Evolutionary conservation across 2,888 invertebrate genomes (phyloP), one percentile per base, ranked within the genome.

Genomic region (Harpalus rufipes): DNA sequence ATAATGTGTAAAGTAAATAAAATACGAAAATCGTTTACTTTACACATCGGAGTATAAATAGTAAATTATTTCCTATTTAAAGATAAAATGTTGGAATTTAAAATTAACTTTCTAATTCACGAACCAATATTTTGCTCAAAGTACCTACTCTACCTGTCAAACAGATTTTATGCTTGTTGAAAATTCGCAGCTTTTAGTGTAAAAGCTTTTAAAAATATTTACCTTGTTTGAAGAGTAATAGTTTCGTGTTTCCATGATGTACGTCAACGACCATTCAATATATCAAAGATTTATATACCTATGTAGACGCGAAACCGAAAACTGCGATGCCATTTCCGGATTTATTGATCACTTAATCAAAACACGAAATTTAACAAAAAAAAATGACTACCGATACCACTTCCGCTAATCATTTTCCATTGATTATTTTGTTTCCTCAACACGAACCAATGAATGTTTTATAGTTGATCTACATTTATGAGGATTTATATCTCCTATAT

Each of bases 361-460:
- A 25, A 16, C 41, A 21, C 7, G 74, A 14, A 12, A 74, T 16
- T 25, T 74, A 32, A 10, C 12, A 32, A 25, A 25, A 74, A 74
- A 8, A 39, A 25, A 39, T 39, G 74, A 32, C 25, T 74, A 74
- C 32, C 16, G n/a, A 32, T 16, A 74, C n/a, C 21, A 32, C 5
- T 7, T 25, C 21, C 59, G 6, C 16, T 39, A 39, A 25, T 61
- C 21, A 56, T 63, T 14, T 32, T 81, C 25, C 21, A 80, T 80
- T 16, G 18, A 32, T 79, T 25, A 25, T 32, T 78, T 74, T 14
- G 10, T 51, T 41, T 78, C 21, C 78, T 41, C 44, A 78, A 14
- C 78, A 51, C 21, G 39, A 41, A 14, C 16, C 81, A 44, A 7
- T 76, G 61, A 85, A 41, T 76, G 63, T 76, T 39, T 81, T 84